Evolutionary conservation across 2,113 vertebrate species (phyloP).

Genomic region (Symphodus melops): DNA sequence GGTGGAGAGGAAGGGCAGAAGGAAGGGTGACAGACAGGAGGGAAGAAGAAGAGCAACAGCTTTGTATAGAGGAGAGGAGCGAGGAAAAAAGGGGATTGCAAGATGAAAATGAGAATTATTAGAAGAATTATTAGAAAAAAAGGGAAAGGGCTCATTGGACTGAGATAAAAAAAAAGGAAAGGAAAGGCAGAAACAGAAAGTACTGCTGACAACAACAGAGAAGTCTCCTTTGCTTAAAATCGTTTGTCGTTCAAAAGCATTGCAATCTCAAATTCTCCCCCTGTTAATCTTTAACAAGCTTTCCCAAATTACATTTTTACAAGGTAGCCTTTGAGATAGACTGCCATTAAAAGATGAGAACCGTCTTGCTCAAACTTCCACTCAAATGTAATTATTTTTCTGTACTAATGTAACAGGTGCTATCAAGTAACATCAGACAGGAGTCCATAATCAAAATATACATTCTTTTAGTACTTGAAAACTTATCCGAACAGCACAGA

Average conservation of each 20-base stretch:
- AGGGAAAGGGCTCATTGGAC: neutral
- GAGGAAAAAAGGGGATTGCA: neutral
- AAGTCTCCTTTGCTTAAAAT: neutral
- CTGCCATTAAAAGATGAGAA: neutral
- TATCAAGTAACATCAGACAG: neutral
- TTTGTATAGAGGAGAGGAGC: conserved; percentile 3
- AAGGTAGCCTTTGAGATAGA: neutral
- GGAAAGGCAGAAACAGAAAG: neutral
- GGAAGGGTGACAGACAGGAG: neutral
- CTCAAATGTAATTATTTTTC: neutral
- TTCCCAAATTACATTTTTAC: neutral
- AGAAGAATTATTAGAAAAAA: neutral
- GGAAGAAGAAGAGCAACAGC: neutral
- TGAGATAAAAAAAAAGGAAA: neutral
- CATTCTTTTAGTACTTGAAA: neutral
- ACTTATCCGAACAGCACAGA: neutral
- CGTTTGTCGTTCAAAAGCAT: neutral
- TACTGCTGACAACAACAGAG: too few species aligned
- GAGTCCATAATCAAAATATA: neutral
- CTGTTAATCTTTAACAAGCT: neutral
- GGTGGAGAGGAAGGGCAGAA: neutral
- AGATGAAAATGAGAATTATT: neutral
- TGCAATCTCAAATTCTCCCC: neutral
- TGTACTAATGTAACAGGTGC: neutral
- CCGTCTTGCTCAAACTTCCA: neutral